Conservation (phyloP, 2,888 invertebrate species). For the Octonoba sinensis region DNA sequence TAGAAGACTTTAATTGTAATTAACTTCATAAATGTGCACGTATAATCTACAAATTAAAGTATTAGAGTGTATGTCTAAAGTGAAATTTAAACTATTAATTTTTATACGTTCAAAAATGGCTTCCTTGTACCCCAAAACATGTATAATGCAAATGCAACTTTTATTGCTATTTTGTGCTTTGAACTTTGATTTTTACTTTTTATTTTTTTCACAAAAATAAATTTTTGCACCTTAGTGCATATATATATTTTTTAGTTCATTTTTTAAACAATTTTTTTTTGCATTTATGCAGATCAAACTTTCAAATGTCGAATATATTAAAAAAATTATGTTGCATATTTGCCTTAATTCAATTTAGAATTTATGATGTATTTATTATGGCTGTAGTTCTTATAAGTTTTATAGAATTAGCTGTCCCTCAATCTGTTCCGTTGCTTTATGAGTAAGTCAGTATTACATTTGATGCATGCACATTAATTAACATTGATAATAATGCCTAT, state of each 20-base stretch:
- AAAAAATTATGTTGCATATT: background rate
- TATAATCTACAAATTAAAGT: too few species aligned
- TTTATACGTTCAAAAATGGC: too few species aligned
- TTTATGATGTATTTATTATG: constrained; percentile 28
- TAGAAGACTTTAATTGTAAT: too few species aligned
- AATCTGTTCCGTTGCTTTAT: constrained; percentile 28
- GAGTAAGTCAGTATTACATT: constrained; percentile 15
- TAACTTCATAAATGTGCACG: too few species aligned
- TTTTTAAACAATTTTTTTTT: background rate
- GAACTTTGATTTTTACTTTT: too few species aligned
- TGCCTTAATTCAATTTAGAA: constrained; percentile 27
- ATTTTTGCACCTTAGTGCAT: background rate
- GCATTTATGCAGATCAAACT: background rate
- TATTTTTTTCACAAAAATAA: too few species aligned
- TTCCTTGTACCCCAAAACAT: too few species aligned
- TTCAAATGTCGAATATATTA: background rate
- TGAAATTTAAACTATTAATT: too few species aligned
- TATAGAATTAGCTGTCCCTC: constrained; percentile 26
- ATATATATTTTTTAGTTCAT: background rate
- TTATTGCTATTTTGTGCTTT: background rate
- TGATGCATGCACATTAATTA: background rate
- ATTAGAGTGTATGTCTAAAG: too few species aligned
- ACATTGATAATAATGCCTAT: background rate
- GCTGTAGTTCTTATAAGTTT: constrained; percentile 32
- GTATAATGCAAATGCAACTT: too few species aligned